Conservation (phyloP, 2,888 invertebrate species). For the Acronicta psi region DNA sequence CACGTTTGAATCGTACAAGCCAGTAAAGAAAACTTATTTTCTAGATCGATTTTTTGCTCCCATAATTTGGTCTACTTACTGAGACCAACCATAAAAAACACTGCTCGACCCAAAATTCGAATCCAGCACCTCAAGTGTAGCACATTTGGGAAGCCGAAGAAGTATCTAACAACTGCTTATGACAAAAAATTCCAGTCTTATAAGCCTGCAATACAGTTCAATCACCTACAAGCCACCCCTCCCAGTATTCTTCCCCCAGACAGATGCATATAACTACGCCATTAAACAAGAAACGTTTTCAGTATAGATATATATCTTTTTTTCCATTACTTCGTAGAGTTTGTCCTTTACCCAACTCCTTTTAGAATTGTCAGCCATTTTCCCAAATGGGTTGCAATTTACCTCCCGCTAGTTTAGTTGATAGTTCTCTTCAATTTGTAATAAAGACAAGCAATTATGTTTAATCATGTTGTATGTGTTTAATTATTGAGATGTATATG, state of each 20-base stretch:
- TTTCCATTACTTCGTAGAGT: slow-evolving; percentile 10
- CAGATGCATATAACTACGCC: slow-evolving; percentile 15
- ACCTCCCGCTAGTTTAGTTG: slow-evolving; percentile 4
- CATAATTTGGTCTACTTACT: too few species aligned
- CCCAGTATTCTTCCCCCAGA: neutral
- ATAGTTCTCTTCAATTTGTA: slow-evolving; percentile 1
- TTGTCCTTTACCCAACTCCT: slow-evolving; percentile 18
- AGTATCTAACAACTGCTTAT: too few species aligned
- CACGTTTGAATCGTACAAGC: too few species aligned
- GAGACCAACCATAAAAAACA: too few species aligned
- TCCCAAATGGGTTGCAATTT: slow-evolving; percentile 38
- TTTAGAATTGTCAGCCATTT: slow-evolving; percentile 39
- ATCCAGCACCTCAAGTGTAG: too few species aligned
- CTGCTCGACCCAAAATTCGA: too few species aligned
- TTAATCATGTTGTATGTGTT: too few species aligned
- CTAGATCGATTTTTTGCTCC: too few species aligned
- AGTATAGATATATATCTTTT: slow-evolving; percentile 20
- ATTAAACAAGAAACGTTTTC: slow-evolving; percentile 8
- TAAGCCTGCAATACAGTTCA: neutral
- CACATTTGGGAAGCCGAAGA: too few species aligned
- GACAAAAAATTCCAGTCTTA: too few species aligned
- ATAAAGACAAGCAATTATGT: neutral
- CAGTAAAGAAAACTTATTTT: too few species aligned
- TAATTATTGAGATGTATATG: too few species aligned
- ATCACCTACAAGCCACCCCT: neutral